phyloP scores from a whole-genome alignment of 2,888 invertebrate genomes.

The Strigamia crassipes region DNA sequence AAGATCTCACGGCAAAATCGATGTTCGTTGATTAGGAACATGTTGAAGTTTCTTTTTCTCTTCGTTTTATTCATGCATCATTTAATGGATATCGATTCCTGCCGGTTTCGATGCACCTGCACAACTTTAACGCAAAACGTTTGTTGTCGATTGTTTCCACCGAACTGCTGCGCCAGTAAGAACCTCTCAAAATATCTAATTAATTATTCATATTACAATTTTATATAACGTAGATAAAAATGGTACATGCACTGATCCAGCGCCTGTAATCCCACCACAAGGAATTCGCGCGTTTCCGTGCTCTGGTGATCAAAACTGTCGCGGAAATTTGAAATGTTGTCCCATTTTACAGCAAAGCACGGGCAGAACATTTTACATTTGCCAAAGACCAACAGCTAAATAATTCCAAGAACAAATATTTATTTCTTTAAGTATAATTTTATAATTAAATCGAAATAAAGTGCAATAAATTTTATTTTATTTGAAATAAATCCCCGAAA shows the following conservation, averaged over 20 bases:
- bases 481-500: no score
- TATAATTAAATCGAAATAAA: no score
- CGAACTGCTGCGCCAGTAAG: neutral
- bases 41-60: neutral
- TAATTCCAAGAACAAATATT: no score
- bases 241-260: neutral
- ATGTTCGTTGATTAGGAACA: neutral
- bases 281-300: neutral
- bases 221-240: neutral
- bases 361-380: neutral
- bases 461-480: no score
- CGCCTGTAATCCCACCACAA: neutral
- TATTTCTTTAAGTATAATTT: no score
- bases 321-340: slow-evolving; percentile 2
- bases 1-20: no score
- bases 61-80: neutral
- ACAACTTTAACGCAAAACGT: neutral
- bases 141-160: neutral
- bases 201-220: neutral
- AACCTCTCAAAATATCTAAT: neutral
- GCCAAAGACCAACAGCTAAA: neutral
- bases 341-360: neutral
- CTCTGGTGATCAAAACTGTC: neutral
- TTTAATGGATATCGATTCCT: neutral
- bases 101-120: neutral